phyloP scores from a whole-genome alignment of 1,140 invertebrate species.

The Cecropterus lyciades region DNA sequence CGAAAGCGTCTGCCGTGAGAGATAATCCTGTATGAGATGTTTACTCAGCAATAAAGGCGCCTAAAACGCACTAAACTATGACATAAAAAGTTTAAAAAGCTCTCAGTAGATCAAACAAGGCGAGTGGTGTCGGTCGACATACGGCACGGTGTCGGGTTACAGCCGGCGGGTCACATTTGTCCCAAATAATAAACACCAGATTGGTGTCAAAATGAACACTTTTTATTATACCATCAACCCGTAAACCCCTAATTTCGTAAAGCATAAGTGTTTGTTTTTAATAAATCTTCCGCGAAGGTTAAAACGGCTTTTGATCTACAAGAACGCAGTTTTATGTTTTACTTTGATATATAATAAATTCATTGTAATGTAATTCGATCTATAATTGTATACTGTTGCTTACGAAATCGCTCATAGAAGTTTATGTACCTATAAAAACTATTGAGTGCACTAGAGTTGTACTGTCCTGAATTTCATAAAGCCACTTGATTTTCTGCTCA shows the following conservation, averaged over 20 bases:
- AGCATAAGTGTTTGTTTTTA: slow-evolving; percentile 67
- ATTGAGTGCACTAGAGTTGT: slow-evolving; percentile 52
- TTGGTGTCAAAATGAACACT: slow-evolving; percentile 81
- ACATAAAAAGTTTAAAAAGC: slow-evolving; percentile 84
- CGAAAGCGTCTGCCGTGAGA: slow-evolving; percentile 48
- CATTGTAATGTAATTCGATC: slow-evolving; percentile 52
- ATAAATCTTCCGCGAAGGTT: slow-evolving; percentile 71
- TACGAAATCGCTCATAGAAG: slow-evolving; percentile 57
- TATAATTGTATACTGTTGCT: slow-evolving; percentile 48
- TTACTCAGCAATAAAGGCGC: slow-evolving; percentile 80
- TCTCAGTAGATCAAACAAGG: slow-evolving; percentile 83
- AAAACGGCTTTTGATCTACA: slow-evolving; percentile 56
- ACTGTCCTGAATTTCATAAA: slow-evolving; percentile 57
- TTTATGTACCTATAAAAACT: slow-evolving; percentile 69
- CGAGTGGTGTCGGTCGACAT: slow-evolving; percentile 72
- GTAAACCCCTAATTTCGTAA: slow-evolving; percentile 61
- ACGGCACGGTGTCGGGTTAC: slow-evolving; percentile 73
- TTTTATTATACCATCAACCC: slow-evolving; percentile 79
- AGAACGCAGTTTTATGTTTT: slow-evolving; percentile 53
- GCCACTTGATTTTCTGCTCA: slow-evolving; percentile 7
- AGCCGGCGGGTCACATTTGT: slow-evolving; percentile 72
- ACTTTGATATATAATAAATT: slow-evolving; percentile 45
- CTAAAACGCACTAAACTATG: slow-evolving; percentile 78
- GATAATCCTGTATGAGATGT: slow-evolving; percentile 67
- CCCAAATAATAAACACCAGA: slow-evolving; percentile 82